phyloP scores from a whole-genome alignment of 2,113 vertebrate genomes.

The Colius striatus region DNA sequence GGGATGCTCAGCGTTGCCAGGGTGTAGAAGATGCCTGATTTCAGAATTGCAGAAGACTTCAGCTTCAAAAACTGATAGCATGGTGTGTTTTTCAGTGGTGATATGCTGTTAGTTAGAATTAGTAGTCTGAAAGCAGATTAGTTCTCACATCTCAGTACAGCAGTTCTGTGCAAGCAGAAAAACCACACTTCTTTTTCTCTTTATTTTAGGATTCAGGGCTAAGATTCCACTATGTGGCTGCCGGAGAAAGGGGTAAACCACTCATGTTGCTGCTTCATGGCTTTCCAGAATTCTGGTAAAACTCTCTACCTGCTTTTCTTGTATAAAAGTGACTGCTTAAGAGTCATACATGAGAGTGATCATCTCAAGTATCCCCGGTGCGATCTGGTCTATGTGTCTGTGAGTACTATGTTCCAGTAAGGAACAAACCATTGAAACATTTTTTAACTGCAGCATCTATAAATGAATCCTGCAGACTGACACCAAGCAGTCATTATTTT shows the following conservation, averaged over 20 bases:
- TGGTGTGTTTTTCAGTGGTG: not conserved
- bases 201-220: conserved; percentile 90
- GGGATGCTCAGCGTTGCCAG: not conserved
- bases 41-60: not conserved
- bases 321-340: not conserved
- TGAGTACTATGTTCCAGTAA: not conserved
- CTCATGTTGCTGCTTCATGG: conserved; percentile 96
- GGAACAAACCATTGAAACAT: not conserved
- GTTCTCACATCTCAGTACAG: not conserved
- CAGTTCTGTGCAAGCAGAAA: not conserved
- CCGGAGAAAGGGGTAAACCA: conserved; percentile 94
- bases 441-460: not conserved
- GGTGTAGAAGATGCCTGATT: not conserved
- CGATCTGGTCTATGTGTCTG: not conserved
- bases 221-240: conserved; percentile 96
- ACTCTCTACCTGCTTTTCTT: not conserved
- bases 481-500: not conserved
- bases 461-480: not conserved
- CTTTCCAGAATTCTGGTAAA: conserved; percentile 99
- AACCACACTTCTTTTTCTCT: conserved; percentile 20
- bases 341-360: not conserved
- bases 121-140: not conserved
- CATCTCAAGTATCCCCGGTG: not conserved
- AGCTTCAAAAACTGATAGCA: not conserved
- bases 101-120: not conserved